Percentiles rank a stretch among this genome's conserved stretches.
Conservation (phyloP, 2,113 vertebrate genomes). For the Micronycteris hirsuta region DNA sequence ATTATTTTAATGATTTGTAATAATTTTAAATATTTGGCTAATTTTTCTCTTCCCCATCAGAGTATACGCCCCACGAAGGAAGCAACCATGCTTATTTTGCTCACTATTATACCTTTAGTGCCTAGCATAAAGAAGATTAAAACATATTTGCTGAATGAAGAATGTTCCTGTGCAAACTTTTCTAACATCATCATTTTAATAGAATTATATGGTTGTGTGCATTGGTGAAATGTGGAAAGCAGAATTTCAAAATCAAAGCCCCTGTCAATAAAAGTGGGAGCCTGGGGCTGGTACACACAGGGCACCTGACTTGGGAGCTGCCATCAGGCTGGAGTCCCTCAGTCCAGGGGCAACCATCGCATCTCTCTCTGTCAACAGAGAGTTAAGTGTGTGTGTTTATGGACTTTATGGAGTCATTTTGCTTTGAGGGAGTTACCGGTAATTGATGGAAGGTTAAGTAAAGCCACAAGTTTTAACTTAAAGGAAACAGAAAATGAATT, state of each 20-base stretch:
- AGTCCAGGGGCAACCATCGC: not conserved
- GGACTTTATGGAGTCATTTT: constrained; percentile 34
- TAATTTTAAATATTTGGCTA: not conserved
- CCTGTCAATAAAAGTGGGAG: not conserved
- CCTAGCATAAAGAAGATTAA: not conserved
- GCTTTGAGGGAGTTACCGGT: constrained; percentile 23
- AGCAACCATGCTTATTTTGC: not conserved
- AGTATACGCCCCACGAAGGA: not conserved
- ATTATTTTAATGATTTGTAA: not conserved
- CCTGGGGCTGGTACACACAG: no score
- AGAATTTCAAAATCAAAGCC: not conserved
- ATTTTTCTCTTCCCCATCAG: not conserved
- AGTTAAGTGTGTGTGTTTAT: not conserved
- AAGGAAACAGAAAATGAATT: constrained; percentile 54
- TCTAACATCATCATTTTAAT: not conserved
- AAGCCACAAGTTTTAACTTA: constrained; percentile 50
- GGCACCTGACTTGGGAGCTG: not conserved
- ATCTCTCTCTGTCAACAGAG: not conserved
- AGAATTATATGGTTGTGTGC: not conserved
- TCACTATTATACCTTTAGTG: not conserved
- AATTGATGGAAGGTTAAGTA: constrained; percentile 42
- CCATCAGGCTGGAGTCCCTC: not conserved
- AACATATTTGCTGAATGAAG: not conserved
- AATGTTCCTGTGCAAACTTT: not conserved
- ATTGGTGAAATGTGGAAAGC: not conserved